These are phyloP conservation scores for Byasa hedistus DNA, from an alignment of 2,888 invertebrate species.

Conservation along the genomic window DNA sequence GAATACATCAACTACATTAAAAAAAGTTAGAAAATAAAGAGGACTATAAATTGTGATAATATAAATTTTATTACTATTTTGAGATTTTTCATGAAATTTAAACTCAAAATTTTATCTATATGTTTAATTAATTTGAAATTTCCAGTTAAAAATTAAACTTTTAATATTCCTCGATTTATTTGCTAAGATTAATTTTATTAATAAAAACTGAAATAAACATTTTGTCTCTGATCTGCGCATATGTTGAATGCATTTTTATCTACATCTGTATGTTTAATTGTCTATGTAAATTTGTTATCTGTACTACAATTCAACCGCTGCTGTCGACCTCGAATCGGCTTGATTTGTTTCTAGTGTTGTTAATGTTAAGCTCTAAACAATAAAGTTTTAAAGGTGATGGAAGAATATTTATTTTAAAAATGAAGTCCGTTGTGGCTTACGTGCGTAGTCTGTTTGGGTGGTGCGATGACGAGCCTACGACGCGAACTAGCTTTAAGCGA, in stretches of 20 bases:
- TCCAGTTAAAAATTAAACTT: no score
- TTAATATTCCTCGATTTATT: no score
- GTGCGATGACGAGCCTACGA: slow-evolving; percentile 53
- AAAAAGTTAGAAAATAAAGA: no score
- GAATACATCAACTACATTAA: no score
- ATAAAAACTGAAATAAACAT: background rate
- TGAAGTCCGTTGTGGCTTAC: slow-evolving; percentile 71
- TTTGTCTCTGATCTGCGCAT: background rate
- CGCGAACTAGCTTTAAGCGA: slow-evolving; percentile 65
- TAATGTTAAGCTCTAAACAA: slow-evolving; percentile 27
- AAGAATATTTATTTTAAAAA: slow-evolving; percentile 56
- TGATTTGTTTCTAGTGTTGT: slow-evolving; percentile 32
- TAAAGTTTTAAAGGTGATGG: slow-evolving; percentile 57
- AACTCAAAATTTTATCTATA: no score
- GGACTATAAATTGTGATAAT: no score
- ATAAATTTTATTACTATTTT: no score
- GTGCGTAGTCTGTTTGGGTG: slow-evolving; percentile 66
- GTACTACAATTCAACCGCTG: slow-evolving; percentile 4
- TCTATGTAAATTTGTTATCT: background rate
- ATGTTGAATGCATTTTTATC: background rate
- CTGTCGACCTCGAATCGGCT: slow-evolving; percentile 16
- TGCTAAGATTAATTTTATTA: background rate
- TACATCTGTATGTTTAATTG: background rate
- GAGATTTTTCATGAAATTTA: no score
- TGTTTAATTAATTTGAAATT: no score